phyloP scores from a whole-genome alignment of 2,113 vertebrate species.

The Tauraco erythrolophus region DNA sequence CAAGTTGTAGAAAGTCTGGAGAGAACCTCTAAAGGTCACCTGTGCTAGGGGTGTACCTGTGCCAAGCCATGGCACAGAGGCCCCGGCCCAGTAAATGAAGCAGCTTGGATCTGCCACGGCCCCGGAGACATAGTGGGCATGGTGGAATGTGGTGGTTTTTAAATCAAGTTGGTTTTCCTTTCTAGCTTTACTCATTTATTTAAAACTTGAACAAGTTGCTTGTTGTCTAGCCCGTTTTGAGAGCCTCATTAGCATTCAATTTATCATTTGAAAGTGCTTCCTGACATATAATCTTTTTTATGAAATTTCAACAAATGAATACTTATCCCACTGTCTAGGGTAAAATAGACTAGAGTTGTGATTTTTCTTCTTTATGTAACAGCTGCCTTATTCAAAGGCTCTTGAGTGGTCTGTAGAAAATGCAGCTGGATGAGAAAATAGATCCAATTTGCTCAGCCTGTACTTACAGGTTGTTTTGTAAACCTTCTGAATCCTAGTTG shows the following conservation, averaged over 20 bases:
- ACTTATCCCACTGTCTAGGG: neutral
- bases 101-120: neutral
- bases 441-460: neutral
- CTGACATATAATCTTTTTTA: neutral
- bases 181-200: neutral
- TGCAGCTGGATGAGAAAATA: neutral
- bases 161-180: neutral
- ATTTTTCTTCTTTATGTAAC: neutral
- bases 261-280: neutral
- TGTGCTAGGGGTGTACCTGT: neutral
- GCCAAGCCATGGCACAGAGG: neutral
- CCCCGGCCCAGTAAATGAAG: neutral
- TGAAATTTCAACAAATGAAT: neutral
- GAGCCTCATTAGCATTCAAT: neutral
- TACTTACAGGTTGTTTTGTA: neutral
- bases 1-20: neutral
- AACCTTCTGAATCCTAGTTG: neutral
- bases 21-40: neutral
- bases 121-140: neutral
- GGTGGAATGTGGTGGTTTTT: neutral
- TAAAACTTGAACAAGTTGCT: neutral
- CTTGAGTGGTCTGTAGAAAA: neutral
- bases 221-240: neutral
- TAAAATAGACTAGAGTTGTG: neutral
- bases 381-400: rapidly evolving